Evolutionary conservation across 2,888 invertebrate genomes (phyloP), one percentile per base, ranked within the genome.

Genomic region (Dolichopus griseipennis): DNA sequence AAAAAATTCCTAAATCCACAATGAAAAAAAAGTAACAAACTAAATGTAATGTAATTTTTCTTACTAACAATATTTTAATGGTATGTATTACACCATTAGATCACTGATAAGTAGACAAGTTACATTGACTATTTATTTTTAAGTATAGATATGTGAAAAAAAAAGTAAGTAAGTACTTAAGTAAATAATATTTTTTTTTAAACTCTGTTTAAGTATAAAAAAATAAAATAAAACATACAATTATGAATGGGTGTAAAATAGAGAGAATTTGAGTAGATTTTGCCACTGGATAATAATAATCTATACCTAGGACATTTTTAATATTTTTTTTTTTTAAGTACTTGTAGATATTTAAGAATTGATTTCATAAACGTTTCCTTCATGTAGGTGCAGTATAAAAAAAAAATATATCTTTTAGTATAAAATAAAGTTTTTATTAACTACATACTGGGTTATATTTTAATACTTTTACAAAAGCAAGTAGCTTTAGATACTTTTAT

Each of bases 51-150:
- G 37, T 37, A 10, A 7, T 18, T 52, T 52, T 52, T 52, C 52
- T 52, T 52, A n/a, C 18, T 52, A 52, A 52, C 52, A 52, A 52
- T 52, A 52, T 52, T 52, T 52, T 52, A 52, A 52, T 52, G 52
- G 52, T 52, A 52, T 52, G 52, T 52, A 18, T 52, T 52, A 52
- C 52, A 52, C 52, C 15, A 52, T 52, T 52, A 52, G 52, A 52
- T 52, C 15, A 52, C n/a, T 52, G 52, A 52, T 52, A 52, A 52
- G 18, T 18, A 52, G 15, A 52, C 6, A n/a, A 52, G 18, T 52
- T 41, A 41, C 9, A 41, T 15, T 41, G 15, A 41, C 41, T 12
- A 27, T 27, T 27, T 27, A 27, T 27, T 27, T 27, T 27, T 5
- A 27, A 27, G 27, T 27, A 27, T 27, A n/a, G n/a, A 27, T 27